phyloP scores from a whole-genome alignment of 2,888 invertebrate species.

The Drosophila macrothrix region DNA sequence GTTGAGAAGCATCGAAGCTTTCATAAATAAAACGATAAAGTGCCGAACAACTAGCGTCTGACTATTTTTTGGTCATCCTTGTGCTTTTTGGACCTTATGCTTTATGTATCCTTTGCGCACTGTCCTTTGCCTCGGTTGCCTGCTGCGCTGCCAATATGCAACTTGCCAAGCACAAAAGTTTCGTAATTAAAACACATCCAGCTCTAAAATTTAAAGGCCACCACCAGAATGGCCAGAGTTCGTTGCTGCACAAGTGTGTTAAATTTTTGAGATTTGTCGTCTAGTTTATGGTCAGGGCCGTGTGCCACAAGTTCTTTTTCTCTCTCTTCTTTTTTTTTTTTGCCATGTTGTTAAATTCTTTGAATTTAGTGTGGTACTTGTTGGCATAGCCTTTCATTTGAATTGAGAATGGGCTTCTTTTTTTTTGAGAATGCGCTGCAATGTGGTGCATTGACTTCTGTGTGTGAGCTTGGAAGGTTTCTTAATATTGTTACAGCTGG shows the following conservation, averaged over 20 bases:
- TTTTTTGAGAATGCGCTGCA: background rate
- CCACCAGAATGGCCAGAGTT: background rate
- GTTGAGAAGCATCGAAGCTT: slow-evolving; percentile 38
- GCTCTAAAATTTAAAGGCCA: slow-evolving; percentile 36
- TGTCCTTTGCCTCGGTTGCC: slow-evolving; percentile 18
- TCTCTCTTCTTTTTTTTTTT: background rate
- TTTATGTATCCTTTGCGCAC: slow-evolving; percentile 13
- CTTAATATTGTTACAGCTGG: background rate
- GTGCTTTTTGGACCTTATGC: slow-evolving; percentile 13
- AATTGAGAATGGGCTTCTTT: slow-evolving; percentile 11
- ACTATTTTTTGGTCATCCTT: slow-evolving; percentile 27
- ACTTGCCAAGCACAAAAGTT: slow-evolving; percentile 63
- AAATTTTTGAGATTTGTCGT: slow-evolving; percentile 37
- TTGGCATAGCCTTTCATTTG: slow-evolving; percentile 48
- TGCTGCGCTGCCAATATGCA: slow-evolving; percentile 49
- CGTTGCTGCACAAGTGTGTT: slow-evolving; percentile 9
- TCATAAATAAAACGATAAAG: slow-evolving; percentile 38
- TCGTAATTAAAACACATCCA: slow-evolving; percentile 67
- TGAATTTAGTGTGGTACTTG: slow-evolving; percentile 37
- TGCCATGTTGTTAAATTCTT: background rate
- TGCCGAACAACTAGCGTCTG: slow-evolving; percentile 29
- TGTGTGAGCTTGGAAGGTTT: background rate
- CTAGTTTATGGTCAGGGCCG: slow-evolving; percentile 39
- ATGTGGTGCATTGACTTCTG: slow-evolving; percentile 12
- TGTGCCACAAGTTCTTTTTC: slow-evolving; percentile 12